Percentiles rank a stretch among this genome's conserved stretches.
phyloP scores from a whole-genome alignment of 2,797 vertebrate species.

The Lepus townsendii region DNA sequence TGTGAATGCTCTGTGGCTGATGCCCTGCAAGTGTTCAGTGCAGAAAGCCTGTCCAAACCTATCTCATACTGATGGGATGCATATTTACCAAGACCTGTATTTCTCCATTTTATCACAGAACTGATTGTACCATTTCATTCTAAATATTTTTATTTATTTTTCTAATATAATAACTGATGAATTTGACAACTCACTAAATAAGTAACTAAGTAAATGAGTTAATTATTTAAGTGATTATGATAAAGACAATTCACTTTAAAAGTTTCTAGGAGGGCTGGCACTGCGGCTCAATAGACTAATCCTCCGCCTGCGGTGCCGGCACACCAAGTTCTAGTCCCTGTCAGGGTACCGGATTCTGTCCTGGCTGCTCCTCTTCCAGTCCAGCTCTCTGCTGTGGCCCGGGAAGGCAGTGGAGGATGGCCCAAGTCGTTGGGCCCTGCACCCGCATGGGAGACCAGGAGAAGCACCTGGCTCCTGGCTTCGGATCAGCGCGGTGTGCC shows the following conservation, averaged over 20 bases:
- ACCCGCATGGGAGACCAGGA: too few species aligned
- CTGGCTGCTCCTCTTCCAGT: too few species aligned
- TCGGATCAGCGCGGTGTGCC: too few species aligned
- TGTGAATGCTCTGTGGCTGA: neutral
- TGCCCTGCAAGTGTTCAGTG: neutral
- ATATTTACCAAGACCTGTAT: neutral
- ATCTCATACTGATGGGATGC: neutral
- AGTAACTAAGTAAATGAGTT: neutral
- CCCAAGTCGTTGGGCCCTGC: too few species aligned
- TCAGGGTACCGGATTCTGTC: too few species aligned
- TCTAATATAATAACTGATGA: neutral
- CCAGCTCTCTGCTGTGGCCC: too few species aligned
- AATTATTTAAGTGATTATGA: neutral
- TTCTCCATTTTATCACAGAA: neutral
- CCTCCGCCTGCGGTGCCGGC: too few species aligned
- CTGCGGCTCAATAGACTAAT: too few species aligned
- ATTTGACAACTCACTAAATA: neutral
- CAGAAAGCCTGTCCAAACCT: neutral
- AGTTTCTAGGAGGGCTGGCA: too few species aligned
- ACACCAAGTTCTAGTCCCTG: too few species aligned
- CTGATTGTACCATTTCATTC: neutral
- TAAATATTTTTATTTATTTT: neutral
- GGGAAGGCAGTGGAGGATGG: too few species aligned
- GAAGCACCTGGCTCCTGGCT: too few species aligned
- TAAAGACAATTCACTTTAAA: neutral